These are phyloP conservation scores for Laticauda colubrina DNA, from an alignment of 2,113 vertebrate species.

Conservation along the genomic window DNA sequence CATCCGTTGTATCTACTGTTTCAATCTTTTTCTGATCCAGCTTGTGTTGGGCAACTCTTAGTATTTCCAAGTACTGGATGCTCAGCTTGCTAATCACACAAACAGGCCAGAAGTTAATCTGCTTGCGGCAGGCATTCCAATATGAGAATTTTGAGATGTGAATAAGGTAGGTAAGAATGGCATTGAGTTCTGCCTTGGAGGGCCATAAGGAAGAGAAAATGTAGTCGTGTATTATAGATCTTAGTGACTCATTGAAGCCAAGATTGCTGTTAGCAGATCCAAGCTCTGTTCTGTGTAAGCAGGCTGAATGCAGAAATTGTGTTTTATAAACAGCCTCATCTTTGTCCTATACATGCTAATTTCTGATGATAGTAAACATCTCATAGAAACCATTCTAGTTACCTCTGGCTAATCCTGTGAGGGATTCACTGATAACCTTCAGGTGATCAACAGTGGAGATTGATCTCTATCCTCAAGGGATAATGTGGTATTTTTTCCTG, in stretches of 20 bases:
- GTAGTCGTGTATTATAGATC: background rate
- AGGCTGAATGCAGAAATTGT: slow-evolving; percentile 52
- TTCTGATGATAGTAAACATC: slow-evolving; percentile 51
- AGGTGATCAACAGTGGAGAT: background rate
- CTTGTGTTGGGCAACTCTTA: background rate
- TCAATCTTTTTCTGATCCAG: background rate
- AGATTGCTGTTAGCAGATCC: slow-evolving; percentile 51
- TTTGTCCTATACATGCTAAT: slow-evolving; percentile 12
- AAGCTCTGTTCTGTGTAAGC: slow-evolving; percentile 26
- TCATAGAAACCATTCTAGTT: slow-evolving; percentile 45
- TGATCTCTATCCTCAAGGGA: background rate
- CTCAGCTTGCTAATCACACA: background rate
- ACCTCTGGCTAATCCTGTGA: slow-evolving; percentile 2
- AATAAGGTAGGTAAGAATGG: background rate
- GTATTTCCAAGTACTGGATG: background rate
- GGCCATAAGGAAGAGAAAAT: background rate
- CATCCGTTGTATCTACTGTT: background rate
- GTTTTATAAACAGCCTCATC: slow-evolving; percentile 9
- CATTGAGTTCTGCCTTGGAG: background rate
- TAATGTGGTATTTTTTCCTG: slow-evolving; percentile 10
- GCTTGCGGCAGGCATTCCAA: background rate
- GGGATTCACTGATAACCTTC: slow-evolving; percentile 47
- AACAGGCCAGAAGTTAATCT: background rate
- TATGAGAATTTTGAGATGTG: background rate
- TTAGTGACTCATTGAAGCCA: slow-evolving; percentile 1